Evolutionary conservation across 2,113 vertebrate genomes (phyloP).

Genomic region (Zosterops hypoxanthus): DNA sequence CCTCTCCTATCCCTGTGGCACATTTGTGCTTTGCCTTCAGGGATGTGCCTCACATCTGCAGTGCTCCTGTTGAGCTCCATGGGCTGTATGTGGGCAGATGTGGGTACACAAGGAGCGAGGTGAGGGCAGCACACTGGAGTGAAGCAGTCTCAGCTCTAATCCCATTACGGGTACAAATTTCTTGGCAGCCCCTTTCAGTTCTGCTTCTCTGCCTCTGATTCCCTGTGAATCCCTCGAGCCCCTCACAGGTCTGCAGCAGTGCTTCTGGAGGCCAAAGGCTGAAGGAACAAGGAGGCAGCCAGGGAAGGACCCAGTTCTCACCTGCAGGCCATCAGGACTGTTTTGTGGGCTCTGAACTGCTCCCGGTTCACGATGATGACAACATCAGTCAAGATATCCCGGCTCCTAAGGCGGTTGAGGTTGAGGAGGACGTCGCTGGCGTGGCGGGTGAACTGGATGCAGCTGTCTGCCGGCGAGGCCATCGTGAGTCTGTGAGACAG

Average conservation of each 20-base stretch:
- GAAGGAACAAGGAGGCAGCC: not conserved
- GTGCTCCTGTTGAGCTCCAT: not conserved
- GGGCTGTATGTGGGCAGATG: not conserved
- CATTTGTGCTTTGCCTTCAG: not conserved
- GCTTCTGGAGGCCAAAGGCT: not conserved
- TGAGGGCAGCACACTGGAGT: not conserved
- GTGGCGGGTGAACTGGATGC: constrained; percentile 98
- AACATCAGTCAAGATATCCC: constrained; percentile 94
- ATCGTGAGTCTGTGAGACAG: constrained; percentile 79
- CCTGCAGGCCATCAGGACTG: constrained; percentile 99
- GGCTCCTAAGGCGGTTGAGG: constrained; percentile 92
- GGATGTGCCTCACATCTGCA: not conserved
- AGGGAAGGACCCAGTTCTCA: constrained; percentile 47
- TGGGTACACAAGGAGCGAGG: not conserved
- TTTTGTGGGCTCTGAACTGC: constrained; percentile 97
- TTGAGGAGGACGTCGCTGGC: constrained; percentile 97
- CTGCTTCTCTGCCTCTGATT: not conserved
- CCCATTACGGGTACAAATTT: not conserved
- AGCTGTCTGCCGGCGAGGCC: constrained; percentile 95
- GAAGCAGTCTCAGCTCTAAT: not conserved
- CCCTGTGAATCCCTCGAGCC: not conserved
- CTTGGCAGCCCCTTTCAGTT: not conserved
- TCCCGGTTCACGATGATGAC: constrained; percentile 94
- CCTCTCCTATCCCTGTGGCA: not conserved
- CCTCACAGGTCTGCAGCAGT: not conserved